Evolutionary conservation across 1,140 invertebrate species (phyloP).

Genomic region (Philotrypesis tridentata): DNA sequence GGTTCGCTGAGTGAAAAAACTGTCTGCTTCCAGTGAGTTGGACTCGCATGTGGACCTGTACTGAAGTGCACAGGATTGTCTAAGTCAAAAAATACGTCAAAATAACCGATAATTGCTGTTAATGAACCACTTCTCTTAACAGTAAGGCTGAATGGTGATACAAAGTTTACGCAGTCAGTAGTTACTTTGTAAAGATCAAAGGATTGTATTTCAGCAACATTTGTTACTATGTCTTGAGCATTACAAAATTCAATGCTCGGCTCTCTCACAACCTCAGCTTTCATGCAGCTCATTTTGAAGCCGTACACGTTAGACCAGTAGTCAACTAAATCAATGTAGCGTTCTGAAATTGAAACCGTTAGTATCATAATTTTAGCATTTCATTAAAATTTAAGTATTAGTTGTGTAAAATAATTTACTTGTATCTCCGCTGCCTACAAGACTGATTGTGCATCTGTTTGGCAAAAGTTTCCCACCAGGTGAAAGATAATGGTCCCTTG

Average conservation of each 20-base stretch:
- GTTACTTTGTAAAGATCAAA: constrained; percentile 90
- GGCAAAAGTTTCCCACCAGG: constrained; percentile 88
- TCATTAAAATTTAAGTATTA: constrained; percentile 1
- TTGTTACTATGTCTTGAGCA: constrained; percentile 84
- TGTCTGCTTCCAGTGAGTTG: constrained; percentile 99
- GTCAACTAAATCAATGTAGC: constrained; percentile 83
- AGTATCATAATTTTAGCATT: constrained; percentile 8
- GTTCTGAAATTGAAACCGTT: constrained; percentile 68
- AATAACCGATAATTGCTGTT: constrained; percentile 94
- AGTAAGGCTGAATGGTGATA: constrained; percentile 83
- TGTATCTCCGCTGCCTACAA: constrained; percentile 91
- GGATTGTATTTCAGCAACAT: constrained; percentile 78
- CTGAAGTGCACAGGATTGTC: constrained; percentile 80
- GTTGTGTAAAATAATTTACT: constrained; percentile 73
- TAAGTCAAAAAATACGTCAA: constrained; percentile 91
- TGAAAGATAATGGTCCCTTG: constrained; percentile 93
- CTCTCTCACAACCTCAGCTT: constrained; percentile 90
- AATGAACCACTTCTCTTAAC: constrained; percentile 83
- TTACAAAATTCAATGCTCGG: constrained; percentile 91
- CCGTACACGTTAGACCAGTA: constrained; percentile 99
- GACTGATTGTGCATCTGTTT: constrained; percentile 90
- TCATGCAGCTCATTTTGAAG: constrained; percentile 97
- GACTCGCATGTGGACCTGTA: constrained; percentile 82
- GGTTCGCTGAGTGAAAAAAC: constrained; percentile 91
- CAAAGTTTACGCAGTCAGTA: constrained; percentile 87